Percentiles rank a stretch among this genome's conserved stretches.
phyloP scores from a whole-genome alignment of 2,888 invertebrate species.

The Hanleya hanleyi region DNA sequence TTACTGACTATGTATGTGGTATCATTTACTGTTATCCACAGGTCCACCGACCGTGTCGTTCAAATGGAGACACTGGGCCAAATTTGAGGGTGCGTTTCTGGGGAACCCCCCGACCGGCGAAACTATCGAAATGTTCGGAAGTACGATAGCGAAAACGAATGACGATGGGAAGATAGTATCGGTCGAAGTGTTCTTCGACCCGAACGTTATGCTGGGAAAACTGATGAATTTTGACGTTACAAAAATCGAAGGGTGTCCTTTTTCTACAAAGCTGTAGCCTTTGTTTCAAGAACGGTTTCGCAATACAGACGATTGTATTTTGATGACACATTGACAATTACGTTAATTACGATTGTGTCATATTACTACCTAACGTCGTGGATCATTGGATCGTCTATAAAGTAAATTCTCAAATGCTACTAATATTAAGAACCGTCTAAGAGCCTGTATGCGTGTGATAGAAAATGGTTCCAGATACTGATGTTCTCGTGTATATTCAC shows the following conservation, averaged over 20 bases:
- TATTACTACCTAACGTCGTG: no score
- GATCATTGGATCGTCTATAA: no score
- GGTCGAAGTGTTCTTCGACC: conserved; percentile 46
- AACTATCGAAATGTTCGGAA: conserved; percentile 43
- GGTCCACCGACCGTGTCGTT: conserved; percentile 62
- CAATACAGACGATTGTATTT: no score
- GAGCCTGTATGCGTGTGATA: no score
- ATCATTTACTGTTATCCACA: conserved; percentile 27
- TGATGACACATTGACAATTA: no score
- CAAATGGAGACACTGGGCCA: conserved; percentile 67
- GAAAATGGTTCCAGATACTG: no score
- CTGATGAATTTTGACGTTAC: conserved; percentile 22
- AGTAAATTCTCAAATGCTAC: no score
- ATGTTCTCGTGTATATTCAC: no score
- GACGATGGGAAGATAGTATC: conserved; percentile 42
- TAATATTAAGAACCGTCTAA: no score
- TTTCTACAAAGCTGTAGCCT: neutral
- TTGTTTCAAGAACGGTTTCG: no score
- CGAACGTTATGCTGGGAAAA: conserved; percentile 36
- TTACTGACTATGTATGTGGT: no score
- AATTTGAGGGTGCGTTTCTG: conserved; percentile 47
- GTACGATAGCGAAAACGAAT: conserved; percentile 37
- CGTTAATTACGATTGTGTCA: no score
- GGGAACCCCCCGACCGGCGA: conserved; percentile 38
- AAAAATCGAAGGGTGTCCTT: conserved; percentile 6